These are phyloP conservation scores for Drosophila hydei DNA, from an alignment of 1,140 invertebrate species.

Conservation along the genomic window DNA sequence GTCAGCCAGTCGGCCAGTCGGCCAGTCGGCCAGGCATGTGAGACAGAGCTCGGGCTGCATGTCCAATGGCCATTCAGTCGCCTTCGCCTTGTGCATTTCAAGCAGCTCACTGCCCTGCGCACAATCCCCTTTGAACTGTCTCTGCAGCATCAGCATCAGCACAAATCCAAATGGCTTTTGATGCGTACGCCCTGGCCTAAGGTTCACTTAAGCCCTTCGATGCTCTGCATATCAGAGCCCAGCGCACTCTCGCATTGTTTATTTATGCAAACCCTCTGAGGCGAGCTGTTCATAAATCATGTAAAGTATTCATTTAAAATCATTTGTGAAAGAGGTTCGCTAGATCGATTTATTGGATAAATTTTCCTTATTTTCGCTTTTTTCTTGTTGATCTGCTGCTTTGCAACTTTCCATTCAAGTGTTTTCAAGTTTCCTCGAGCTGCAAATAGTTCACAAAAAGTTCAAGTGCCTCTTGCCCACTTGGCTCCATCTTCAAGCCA, in stretches of 20 bases:
- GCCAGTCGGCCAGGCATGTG: neutral
- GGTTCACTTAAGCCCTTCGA: conserved; percentile 19
- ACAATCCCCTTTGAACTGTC: neutral
- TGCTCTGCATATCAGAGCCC: conserved; percentile 30
- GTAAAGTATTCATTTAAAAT: neutral
- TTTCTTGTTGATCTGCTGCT: too few relatives aligned
- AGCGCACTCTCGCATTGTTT: conserved; percentile 70
- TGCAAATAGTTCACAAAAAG: neutral
- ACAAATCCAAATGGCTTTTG: conserved; percentile 30
- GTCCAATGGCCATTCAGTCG: conserved; percentile 32
- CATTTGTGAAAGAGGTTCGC: neutral
- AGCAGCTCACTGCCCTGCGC: conserved; percentile 13
- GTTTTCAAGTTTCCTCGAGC: too few relatives aligned
- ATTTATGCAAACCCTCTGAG: conserved; percentile 65
- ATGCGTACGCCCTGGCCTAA: conserved; percentile 7
- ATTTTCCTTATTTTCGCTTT: too few relatives aligned
- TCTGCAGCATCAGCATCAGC: conserved; percentile 35
- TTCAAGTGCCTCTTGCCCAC: neutral
- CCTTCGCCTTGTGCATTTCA: conserved; percentile 33
- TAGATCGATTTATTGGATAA: neutral
- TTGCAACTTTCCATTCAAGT: neutral
- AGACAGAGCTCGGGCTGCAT: conserved; percentile 2
- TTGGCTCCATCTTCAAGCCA: too few relatives aligned
- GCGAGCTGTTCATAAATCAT: conserved; percentile 39
- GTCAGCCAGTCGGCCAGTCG: conserved; percentile 4